Evolutionary conservation across 2,888 invertebrate species (phyloP).

Genomic region (Drosophila tripunctata): DNA sequence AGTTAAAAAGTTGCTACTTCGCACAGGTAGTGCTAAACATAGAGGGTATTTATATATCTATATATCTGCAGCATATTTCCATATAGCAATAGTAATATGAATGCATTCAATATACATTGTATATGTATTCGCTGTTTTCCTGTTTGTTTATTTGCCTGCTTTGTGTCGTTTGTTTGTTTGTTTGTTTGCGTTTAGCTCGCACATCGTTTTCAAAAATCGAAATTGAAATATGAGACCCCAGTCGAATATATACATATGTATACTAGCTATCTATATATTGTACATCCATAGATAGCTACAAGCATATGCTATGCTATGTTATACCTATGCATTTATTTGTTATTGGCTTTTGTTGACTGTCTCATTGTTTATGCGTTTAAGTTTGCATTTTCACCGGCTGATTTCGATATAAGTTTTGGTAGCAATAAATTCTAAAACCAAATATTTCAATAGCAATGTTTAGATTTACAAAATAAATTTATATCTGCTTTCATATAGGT

Average conservation of each 20-base stretch:
- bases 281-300: too few species aligned
- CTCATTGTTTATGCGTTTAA: conserved; percentile 49
- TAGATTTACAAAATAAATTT: neutral
- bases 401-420: conserved; percentile 4
- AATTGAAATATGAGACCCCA: conserved; percentile 73
- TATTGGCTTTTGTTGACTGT: conserved; percentile 34
- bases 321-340: conserved; percentile 19
- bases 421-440: conserved; percentile 13
- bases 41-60: conserved; percentile 18
- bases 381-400: conserved; percentile 21
- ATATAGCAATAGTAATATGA: too few species aligned
- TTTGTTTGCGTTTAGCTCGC: conserved; percentile 65
- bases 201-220: conserved; percentile 77
- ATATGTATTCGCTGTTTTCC: conserved; percentile 55
- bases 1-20: too few species aligned
- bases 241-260: conserved; percentile 25
- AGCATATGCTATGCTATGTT: too few species aligned
- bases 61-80: conserved; percentile 22
- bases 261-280: neutral
- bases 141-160: conserved; percentile 55
- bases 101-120: conserved; percentile 1
- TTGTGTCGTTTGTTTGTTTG: conserved; percentile 45
- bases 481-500: neutral
- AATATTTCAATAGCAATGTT: conserved; percentile 5
- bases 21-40: too few species aligned